Conservation (phyloP, 2,113 vertebrate species). For the Neolamprologus variostigma region DNA sequence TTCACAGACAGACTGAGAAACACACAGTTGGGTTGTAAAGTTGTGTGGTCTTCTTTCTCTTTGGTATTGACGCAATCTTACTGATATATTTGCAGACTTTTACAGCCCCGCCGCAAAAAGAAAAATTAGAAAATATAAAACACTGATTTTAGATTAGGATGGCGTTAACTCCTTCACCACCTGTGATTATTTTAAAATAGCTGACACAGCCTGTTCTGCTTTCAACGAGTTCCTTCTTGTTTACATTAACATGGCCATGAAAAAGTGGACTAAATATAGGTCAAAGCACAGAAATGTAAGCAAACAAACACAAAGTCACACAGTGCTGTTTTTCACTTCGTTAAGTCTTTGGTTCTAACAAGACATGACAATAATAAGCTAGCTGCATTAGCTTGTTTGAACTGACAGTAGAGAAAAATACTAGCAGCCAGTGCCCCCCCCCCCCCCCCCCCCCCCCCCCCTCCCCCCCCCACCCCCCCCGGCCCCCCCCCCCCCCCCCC, state of each 20-base stretch:
- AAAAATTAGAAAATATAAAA: not conserved
- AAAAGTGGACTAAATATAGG: not conserved
- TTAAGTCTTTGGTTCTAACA: not conserved
- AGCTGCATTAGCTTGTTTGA: slow-evolving; percentile 26
- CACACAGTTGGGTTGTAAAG: not conserved
- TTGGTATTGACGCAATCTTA: not conserved
- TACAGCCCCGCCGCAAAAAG: not conserved
- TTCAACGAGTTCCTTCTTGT: not conserved
- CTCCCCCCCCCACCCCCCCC: too few species aligned
- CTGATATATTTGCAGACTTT: slow-evolving; percentile 10
- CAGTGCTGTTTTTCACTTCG: slow-evolving; percentile 9
- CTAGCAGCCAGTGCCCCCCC: slow-evolving; percentile 6
- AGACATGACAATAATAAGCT: slow-evolving; percentile 42
- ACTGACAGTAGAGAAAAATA: slow-evolving; percentile 48
- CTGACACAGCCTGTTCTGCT: not conserved
- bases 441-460: slow-evolving; percentile 21
- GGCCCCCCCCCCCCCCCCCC: not conserved
- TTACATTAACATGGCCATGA: not conserved
- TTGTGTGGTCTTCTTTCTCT: slow-evolving; percentile 13
- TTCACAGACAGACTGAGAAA: slow-evolving; percentile 26
- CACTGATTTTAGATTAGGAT: not conserved
- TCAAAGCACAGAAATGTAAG: not conserved
- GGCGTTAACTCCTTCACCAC: not conserved
- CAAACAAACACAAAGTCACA: not conserved
- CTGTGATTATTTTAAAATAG: not conserved